Base-by-base conservation (phyloP, 92 coral and sea anemone species). In the Porites cylindrica region DNA sequence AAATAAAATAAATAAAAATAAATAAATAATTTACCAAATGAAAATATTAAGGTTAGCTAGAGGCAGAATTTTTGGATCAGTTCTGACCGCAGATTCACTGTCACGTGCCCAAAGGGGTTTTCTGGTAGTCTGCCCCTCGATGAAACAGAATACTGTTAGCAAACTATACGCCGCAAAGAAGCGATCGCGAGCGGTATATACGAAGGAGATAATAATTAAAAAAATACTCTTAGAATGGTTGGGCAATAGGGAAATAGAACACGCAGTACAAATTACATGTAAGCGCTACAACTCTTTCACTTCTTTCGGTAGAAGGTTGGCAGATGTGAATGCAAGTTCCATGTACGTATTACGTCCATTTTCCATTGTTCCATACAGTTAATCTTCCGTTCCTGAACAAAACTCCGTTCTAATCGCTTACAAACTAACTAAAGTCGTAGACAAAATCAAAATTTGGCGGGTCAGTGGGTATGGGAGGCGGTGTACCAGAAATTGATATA, bases 391-490 rank as follows among this genome's bases (percentile, higher is more conserved):
- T 38, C 47, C 47, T 4, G 47, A 38, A 70, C 20, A 81, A 54
- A 68, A 4, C 83, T 16, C 14, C n/a, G n/a, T 73, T 16, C 54
- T 54, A 14, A 50, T 60, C 19, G 62, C 60, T 8, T 32, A 54
- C 6, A 66, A 51, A 24, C 85, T 87, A 91, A 82, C 90, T 88
- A 82, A 96, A 96, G 81, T 95, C 96, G 78, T 95, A 96, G 58
- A 91, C 96, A 67, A 96, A 96, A 80, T 96, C 88, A 79, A 93
- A 96, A 59, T 94, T 95, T 2, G 99, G 99, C 19, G 99, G 99
- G 14, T 94, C 98, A 23, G 96, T 84, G 8, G 99, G 99, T 56
- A 93, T 88, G 62, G 91, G 87, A 0, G 98, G 99, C 16, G 95
- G 92, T 18, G 83, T 87, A 23, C 90, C 98, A 18, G 99, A 98